Conservation (phyloP, 2,113 vertebrate genomes). For the Bubo blakistoni region DNA sequence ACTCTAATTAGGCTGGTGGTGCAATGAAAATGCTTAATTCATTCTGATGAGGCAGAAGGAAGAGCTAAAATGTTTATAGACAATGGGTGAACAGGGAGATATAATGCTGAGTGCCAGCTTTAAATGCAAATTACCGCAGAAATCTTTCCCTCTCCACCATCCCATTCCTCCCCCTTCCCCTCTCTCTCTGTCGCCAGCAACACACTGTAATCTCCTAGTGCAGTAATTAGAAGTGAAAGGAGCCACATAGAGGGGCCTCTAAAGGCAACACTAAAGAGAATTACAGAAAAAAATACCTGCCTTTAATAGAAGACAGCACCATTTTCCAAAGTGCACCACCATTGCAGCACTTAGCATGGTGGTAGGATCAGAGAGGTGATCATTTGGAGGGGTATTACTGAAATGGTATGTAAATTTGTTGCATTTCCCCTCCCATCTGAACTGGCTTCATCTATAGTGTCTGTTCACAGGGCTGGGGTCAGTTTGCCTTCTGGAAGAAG, state of each 20-base stretch:
- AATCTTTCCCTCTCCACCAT: constrained; percentile 67
- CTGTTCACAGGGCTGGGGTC: neutral
- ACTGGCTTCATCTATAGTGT: neutral
- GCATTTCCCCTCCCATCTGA: neutral
- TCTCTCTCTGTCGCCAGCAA: constrained; percentile 52
- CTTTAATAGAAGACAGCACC: constrained; percentile 49
- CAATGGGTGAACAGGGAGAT: constrained; percentile 76
- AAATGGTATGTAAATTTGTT: constrained; percentile 16
- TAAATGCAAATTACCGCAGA: constrained; percentile 72
- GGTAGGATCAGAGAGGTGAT: neutral
- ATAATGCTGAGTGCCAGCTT: constrained; percentile 75
- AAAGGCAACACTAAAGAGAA: constrained; percentile 61
- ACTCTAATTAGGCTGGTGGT: constrained; percentile 73
- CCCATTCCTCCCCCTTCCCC: constrained; percentile 57
- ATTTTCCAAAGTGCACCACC: constrained; percentile 31
- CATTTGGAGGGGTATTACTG: constrained; percentile 20
- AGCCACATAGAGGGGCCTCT: constrained; percentile 59
- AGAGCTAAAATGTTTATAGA: constrained; percentile 76
- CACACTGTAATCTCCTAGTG: constrained; percentile 66
- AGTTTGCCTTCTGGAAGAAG: neutral
- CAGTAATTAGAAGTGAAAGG: constrained; percentile 71
- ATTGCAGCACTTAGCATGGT: neutral
- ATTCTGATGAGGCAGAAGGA: constrained; percentile 74
- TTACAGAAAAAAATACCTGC: constrained; percentile 58
- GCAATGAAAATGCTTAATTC: constrained; percentile 73